Conservation (phyloP, 1,140 invertebrate genomes). For the Drosophila parvula region DNA sequence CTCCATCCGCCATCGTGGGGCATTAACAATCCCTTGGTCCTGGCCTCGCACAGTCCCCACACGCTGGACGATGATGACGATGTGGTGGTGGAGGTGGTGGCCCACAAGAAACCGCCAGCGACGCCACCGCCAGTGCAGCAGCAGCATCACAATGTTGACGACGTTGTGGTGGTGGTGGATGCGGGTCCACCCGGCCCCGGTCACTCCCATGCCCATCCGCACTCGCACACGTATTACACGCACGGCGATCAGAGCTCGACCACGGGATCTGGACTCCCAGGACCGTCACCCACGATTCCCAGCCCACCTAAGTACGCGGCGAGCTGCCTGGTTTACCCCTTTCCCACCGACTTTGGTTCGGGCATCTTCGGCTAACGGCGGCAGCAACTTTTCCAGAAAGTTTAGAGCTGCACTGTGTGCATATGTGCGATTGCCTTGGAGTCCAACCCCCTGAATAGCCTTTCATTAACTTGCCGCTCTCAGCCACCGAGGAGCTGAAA, state of each 20-base stretch:
- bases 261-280: constrained; percentile 38
- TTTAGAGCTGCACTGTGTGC: constrained; percentile 9
- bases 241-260: constrained; percentile 62
- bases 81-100: constrained; percentile 63
- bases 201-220: constrained; percentile 50
- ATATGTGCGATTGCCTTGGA: constrained; percentile 19
- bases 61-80: constrained; percentile 76
- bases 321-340: not conserved
- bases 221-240: constrained; percentile 64
- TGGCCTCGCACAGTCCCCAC: constrained; percentile 80
- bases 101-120: constrained; percentile 19
- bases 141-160: constrained; percentile 30
- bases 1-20: constrained; percentile 81
- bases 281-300: constrained; percentile 34
- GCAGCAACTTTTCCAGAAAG: constrained; percentile 52
- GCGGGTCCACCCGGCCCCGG: constrained; percentile 60
- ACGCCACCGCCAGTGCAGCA: constrained; percentile 21
- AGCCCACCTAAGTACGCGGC: constrained; percentile 63
- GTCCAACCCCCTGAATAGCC: not conserved
- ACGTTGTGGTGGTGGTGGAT: constrained; percentile 76
- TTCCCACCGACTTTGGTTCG: constrained; percentile 33
- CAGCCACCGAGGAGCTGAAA: constrained; percentile 64
- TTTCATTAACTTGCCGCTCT: constrained; percentile 69
- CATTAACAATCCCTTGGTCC: constrained; percentile 78
- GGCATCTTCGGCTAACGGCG: constrained; percentile 34